Conservation (phyloP, 2,113 vertebrate species). For the Podarcis raffonei region DNA sequence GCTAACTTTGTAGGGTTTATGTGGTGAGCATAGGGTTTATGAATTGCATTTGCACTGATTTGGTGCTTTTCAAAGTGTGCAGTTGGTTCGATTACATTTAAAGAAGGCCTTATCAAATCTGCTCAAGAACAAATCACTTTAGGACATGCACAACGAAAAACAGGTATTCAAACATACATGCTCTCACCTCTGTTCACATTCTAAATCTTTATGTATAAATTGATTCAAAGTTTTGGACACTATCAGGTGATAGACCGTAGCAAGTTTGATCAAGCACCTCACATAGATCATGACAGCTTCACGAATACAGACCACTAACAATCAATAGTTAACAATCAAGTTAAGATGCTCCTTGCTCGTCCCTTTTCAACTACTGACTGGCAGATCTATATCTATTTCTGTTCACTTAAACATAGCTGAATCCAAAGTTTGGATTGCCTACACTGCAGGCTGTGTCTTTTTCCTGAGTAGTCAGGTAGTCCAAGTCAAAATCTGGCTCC, state of each 20-base stretch:
- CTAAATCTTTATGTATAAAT: neutral
- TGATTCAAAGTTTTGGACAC: neutral
- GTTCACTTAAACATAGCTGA: neutral
- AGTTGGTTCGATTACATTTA: neutral
- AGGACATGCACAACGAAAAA: neutral
- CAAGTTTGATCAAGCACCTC: neutral
- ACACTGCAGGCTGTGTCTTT: neutral
- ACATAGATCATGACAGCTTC: no score
- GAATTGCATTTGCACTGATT: neutral
- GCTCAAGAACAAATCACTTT: neutral
- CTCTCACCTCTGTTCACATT: neutral
- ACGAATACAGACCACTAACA: neutral
- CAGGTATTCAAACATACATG: neutral
- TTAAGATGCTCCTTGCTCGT: neutral
- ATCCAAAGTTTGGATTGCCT: neutral
- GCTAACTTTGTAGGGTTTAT: neutral
- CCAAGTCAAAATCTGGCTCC: slow-evolving; percentile 16
- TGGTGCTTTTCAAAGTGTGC: neutral
- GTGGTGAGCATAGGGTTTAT: neutral
- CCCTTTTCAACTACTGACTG: neutral
- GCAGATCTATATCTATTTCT: neutral
- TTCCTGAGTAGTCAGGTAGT: neutral
- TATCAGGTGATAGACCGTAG: neutral
- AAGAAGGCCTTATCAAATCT: neutral
- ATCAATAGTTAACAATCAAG: neutral